Conservation (phyloP, 2,888 invertebrate species). For the Ctenicera cuprea region DNA sequence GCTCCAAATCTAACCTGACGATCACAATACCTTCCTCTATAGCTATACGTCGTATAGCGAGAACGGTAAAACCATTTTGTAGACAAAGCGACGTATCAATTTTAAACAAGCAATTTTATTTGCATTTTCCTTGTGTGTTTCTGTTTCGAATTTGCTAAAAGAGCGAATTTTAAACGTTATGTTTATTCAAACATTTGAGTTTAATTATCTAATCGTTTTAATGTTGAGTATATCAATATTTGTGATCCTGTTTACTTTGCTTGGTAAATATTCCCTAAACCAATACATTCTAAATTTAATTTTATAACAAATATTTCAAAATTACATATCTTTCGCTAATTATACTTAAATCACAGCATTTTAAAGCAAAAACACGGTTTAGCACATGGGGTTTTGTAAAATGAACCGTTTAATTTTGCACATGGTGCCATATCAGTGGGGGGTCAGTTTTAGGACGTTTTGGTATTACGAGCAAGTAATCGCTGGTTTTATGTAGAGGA, state of each 20-base stretch:
- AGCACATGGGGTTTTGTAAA: not conserved
- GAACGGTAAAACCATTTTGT: no score
- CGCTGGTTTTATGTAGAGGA: not conserved
- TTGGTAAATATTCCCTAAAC: not conserved
- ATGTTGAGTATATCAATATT: not conserved
- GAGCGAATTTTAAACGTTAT: not conserved
- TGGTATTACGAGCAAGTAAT: not conserved
- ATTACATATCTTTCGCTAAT: no score
- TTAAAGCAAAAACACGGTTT: not conserved
- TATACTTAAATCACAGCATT: no score
- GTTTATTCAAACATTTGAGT: not conserved
- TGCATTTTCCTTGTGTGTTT: no score
- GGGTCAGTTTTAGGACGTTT: not conserved
- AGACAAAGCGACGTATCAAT: no score
- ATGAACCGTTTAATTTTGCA: slow-evolving; percentile 5
- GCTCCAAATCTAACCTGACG: no score
- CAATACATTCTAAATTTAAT: not conserved
- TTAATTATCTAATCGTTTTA: not conserved
- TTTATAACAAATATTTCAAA: no score
- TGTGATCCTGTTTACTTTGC: not conserved
- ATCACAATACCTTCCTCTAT: no score
- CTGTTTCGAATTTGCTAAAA: not conserved
- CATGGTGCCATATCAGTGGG: not conserved
- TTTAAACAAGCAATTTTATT: no score
- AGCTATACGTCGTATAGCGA: no score